These are phyloP conservation scores for Calameuta idolon DNA, from an alignment of 2,888 invertebrate genomes.

Conservation along the genomic window DNA sequence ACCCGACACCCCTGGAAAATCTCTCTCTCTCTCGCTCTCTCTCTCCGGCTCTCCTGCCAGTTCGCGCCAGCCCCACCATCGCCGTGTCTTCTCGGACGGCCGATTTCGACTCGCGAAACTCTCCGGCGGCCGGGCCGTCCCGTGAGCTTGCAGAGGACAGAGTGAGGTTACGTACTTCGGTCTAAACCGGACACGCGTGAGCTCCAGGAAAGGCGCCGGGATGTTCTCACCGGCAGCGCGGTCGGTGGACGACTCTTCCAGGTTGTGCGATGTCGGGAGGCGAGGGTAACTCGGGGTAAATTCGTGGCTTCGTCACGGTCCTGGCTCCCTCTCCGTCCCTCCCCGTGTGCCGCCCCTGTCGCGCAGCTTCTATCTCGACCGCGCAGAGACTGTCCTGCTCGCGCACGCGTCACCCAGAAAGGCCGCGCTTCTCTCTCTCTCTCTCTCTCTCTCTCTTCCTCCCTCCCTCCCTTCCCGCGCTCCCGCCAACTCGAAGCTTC, in stretches of 20 bases:
- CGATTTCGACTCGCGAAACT: slow-evolving; percentile 2
- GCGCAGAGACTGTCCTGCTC: slow-evolving; percentile 21
- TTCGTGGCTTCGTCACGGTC: slow-evolving; percentile 13
- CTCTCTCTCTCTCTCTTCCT: background rate
- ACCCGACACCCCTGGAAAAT: slow-evolving; percentile 42
- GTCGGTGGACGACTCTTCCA: slow-evolving; percentile 11
- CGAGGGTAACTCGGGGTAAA: slow-evolving; percentile 19
- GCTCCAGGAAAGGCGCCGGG: background rate
- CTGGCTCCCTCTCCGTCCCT: background rate
- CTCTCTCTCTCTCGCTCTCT: slow-evolving; percentile 32
- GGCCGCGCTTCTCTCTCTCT: slow-evolving; percentile 7
- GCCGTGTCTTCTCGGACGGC: slow-evolving; percentile 9
- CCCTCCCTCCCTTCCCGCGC: background rate
- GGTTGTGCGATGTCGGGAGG: slow-evolving; percentile 6
- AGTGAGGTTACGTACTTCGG: background rate
- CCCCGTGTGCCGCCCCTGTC: slow-evolving; percentile 11
- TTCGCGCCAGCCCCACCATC: background rate
- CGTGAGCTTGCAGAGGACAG: slow-evolving; percentile 4
- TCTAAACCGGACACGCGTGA: background rate
- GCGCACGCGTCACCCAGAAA: slow-evolving; percentile 60
- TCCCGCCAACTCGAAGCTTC: slow-evolving; percentile 25
- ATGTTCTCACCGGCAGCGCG: background rate
- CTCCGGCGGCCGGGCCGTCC: slow-evolving; percentile 4
- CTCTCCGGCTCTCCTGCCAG: slow-evolving; percentile 11
- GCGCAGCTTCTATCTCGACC: slow-evolving; percentile 40